Evolutionary conservation across 2,888 invertebrate species (phyloP), one percentile per base, ranked within the genome.

Genomic region (Drosophila diplacantha): DNA sequence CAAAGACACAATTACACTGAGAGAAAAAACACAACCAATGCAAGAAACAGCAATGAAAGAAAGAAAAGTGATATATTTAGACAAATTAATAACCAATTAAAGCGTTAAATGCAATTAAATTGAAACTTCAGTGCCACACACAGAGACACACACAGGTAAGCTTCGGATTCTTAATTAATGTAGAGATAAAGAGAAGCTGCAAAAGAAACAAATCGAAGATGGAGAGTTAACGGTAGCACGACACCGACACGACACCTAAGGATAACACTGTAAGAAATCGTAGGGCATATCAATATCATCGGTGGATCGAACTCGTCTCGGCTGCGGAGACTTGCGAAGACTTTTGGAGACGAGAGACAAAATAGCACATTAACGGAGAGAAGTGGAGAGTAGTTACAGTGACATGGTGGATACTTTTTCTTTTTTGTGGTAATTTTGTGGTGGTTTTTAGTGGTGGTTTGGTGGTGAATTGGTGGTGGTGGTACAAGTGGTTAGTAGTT

Each of bases 241-340:
- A 39, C 70, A 66, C 69, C 65, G 61, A 51, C 83, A 81, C 81
- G 75, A 62, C 64, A 83, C 77, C 77, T 83, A 77, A 70, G 63
- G 44, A 64, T 41, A 51, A 83, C 82, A 78, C 77, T 78, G 82
- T 81, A 69, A 83, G 73, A 68, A 78, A 78, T 81, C 62, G 50
- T 46, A 41, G 71, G 64, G 46, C 60, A 51, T 34, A 52, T 52
- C 63, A 61, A 51, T 34, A 52, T 52, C 63, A 52, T 52, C 44
- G 44, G 41, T 49, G 34, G 64, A 49, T 53, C 53, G 64, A 49
- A 50, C 53, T 62, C 39, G 38, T 66, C 31, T 68, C 39, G 31
- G 18, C 26, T 43, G 39, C 63, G 41, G 52, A 61, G 61, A 61
- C 44, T 52, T 49, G 57, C 41, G 56, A 16, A 57, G 71, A 71